These are phyloP conservation scores for Eristalis arbustorum DNA, from an alignment of 2,888 invertebrate genomes.

Conservation along the genomic window DNA sequence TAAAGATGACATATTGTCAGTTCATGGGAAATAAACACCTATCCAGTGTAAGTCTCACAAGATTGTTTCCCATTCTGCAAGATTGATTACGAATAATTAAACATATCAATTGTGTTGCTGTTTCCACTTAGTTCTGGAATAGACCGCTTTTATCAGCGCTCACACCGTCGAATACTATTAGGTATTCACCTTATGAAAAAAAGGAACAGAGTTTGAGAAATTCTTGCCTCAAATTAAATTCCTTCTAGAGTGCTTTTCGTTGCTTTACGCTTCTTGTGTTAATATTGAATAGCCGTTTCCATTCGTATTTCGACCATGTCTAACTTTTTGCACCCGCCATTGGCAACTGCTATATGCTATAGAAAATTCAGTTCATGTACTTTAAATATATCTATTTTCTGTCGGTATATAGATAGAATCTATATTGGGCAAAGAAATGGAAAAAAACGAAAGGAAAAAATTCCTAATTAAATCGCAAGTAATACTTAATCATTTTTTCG, in stretches of 20 bases:
- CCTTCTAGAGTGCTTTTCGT: not conserved
- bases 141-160: not conserved
- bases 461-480: not conserved
- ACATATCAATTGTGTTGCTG: not conserved
- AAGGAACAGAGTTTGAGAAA: not conserved
- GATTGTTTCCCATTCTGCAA: too few relatives aligned
- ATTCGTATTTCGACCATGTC: not conserved
- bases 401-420: not conserved
- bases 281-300: conserved; percentile 10
- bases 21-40: too few relatives aligned
- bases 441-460: not conserved
- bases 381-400: not conserved
- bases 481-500: too few relatives aligned
- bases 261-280: not conserved
- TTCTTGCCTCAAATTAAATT: not conserved
- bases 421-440: too few relatives aligned
- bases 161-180: not conserved
- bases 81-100: too few relatives aligned
- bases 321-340: not conserved
- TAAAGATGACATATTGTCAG: too few relatives aligned
- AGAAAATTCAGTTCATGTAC: not conserved
- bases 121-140: not conserved
- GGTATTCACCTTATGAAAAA: not conserved
- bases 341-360: not conserved
- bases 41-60: too few relatives aligned